phyloP scores from a whole-genome alignment of 2,113 vertebrate species.

The Pogonocichla stellata region DNA sequence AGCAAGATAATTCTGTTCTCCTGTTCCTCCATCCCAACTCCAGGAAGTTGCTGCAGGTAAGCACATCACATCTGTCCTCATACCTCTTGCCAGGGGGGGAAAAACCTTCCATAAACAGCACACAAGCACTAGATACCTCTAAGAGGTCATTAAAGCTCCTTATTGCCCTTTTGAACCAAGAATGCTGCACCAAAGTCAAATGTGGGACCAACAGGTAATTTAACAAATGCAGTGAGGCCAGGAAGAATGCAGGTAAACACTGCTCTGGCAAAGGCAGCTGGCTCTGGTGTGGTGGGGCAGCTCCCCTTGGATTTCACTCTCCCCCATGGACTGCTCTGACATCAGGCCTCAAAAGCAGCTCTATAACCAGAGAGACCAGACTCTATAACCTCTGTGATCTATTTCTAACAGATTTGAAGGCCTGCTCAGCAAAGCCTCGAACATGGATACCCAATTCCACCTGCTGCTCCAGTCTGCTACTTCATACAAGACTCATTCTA shows the following conservation, averaged over 20 bases:
- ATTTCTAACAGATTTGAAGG: neutral
- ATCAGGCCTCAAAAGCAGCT: neutral
- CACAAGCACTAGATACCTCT: neutral
- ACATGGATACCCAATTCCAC: neutral
- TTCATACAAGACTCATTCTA: neutral
- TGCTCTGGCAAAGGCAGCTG: neutral
- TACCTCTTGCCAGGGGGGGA: neutral
- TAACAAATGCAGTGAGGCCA: neutral
- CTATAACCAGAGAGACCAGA: neutral
- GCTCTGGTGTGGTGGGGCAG: neutral
- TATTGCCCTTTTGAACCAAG: neutral
- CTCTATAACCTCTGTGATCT: neutral
- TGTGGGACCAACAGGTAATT: fast-evolving
- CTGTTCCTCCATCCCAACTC: neutral
- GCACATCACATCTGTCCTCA: neutral
- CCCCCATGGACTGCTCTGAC: neutral
- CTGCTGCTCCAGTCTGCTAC: neutral
- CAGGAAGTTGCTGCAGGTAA: neutral
- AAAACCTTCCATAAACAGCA: neutral
- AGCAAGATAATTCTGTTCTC: neutral
- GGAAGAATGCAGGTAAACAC: neutral
- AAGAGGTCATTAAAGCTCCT: neutral
- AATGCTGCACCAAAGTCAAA: neutral
- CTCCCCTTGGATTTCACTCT: neutral
- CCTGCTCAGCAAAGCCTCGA: neutral